These are phyloP conservation scores for Pachyseris speciosa DNA, from an alignment of 64 coral and sea anemone species.

Conservation along the genomic window DNA sequence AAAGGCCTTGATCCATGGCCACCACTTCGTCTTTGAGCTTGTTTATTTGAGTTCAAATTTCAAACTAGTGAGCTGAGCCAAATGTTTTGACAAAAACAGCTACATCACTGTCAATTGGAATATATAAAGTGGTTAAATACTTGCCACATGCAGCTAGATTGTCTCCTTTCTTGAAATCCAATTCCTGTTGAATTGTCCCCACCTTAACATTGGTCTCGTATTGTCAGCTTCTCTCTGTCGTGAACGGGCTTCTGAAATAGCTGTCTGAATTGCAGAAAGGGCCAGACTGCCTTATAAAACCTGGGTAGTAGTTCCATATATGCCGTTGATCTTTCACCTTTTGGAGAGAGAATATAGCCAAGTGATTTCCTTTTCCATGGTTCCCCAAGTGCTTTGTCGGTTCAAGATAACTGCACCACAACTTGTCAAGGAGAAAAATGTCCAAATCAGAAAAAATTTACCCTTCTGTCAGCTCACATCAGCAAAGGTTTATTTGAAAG, in stretches of 20 bases:
- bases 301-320: constrained; percentile 1
- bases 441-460: no score
- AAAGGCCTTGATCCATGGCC: not conserved
- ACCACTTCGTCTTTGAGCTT: constrained; percentile 22
- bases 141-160: constrained; percentile 17
- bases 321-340: no score
- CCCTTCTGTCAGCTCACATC: no score
- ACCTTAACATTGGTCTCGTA: constrained; percentile 4
- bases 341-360: constrained; percentile 7
- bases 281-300: constrained; percentile 33
- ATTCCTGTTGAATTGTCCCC: not conserved
- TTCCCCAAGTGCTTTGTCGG: no score
- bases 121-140: constrained; percentile 5
- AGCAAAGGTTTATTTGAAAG: no score
- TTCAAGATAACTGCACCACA: no score
- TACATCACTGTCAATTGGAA: constrained; percentile 15
- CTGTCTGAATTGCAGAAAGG: not conserved
- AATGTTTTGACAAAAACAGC: not conserved
- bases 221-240: constrained; percentile 30
- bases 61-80: constrained; percentile 18
- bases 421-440: no score
- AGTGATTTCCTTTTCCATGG: not conserved
- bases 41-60: constrained; percentile 8
- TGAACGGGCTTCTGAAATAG: constrained; percentile 22
- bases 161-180: constrained; percentile 39